Evolutionary conservation across 2,797 vertebrate species (phyloP), one percentile per base, ranked within the genome.

Genomic region (Hoplostethus atlanticus): DNA sequence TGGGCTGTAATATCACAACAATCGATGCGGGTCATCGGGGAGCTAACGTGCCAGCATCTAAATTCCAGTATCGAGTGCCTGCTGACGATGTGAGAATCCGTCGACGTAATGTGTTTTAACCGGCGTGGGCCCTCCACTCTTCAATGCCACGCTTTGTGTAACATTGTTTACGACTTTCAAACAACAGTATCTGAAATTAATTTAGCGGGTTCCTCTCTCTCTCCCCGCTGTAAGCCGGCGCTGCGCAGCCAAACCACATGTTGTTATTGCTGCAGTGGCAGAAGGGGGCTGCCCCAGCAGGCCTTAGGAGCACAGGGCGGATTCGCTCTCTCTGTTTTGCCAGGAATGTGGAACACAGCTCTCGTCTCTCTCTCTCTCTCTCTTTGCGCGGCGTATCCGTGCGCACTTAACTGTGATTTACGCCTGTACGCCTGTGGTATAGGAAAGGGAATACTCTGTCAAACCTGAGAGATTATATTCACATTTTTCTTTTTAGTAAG

Each of bases 101-200:
- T 72, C 76, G 71, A 73, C 79, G 73, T 73, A 59, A 83, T 63
- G 64, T 53, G 46, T 58, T 73, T 42, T 1, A 47, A 63, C n/a
- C 71, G 54, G 56, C 16, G 40, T 7, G 64, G 74, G n/a, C n/a
- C 68, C 57, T 42, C 66, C 30, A 65, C 66, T 67, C 30, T 21
- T 61, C 58, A 76, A 81, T 87, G 84, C 80, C 87, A 87, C 46
- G 80, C 76, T 89, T 81, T 66, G 80, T 79, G 71, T 79, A 65
- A 86, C 88, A 87, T 88, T 92, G 92, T 93, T 94, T 93, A 91
- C 77, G 83, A 83, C 80, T 91, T 85, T 90, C 87, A 76, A 85
- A 94, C 89, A 91, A 92, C 91, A 90, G 79, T 92, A 90, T 94
- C 90, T 93, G 93, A 94, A 92, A 94, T 94, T 93, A 88, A 94